Conservation (phyloP, 1,140 invertebrate species). For the Philopotamus ludificatus region DNA sequence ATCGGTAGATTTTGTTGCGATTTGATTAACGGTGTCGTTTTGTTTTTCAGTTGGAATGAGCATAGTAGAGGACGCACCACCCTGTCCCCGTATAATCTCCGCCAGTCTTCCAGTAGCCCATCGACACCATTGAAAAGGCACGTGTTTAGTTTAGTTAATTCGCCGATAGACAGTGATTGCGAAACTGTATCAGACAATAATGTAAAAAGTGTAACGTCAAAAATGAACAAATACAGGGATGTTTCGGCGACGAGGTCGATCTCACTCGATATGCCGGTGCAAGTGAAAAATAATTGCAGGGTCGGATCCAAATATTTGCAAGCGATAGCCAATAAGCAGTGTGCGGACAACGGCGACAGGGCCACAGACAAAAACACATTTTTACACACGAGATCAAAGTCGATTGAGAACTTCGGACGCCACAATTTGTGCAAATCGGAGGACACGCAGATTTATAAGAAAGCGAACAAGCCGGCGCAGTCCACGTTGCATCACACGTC, state of each 20-base stretch:
- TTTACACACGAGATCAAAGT: slow-evolving; percentile 49
- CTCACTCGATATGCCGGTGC: slow-evolving; percentile 11
- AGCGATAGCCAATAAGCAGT: slow-evolving; percentile 47
- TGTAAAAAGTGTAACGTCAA: slow-evolving; percentile 2
- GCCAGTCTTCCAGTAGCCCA: slow-evolving; percentile 28
- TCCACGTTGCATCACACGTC: slow-evolving; percentile 53
- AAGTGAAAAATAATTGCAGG: slow-evolving; percentile 47
- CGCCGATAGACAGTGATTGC: slow-evolving; percentile 28
- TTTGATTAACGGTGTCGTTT: neutral
- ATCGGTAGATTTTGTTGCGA: neutral
- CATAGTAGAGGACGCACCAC: slow-evolving; percentile 27
- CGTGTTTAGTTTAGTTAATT: slow-evolving; percentile 22
- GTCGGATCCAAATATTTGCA: slow-evolving; percentile 54
- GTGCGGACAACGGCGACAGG: slow-evolving; percentile 46
- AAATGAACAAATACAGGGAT: neutral
- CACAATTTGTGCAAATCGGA: slow-evolving; percentile 3
- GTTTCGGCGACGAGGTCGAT: neutral
- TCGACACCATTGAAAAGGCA: slow-evolving; percentile 22
- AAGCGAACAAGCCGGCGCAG: slow-evolving; percentile 41
- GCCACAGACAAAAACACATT: slow-evolving; percentile 44
- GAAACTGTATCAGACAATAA: slow-evolving; percentile 13
- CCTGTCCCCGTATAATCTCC: slow-evolving; percentile 27
- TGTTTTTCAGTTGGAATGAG: slow-evolving; percentile 40
- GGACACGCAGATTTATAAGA: no score
- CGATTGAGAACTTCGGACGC: slow-evolving; percentile 51